Percentiles rank a stretch among this genome's conserved stretches.
Evolutionary conservation across 2,113 vertebrate species (phyloP).

Genomic region (Brachirus orientalis): DNA sequence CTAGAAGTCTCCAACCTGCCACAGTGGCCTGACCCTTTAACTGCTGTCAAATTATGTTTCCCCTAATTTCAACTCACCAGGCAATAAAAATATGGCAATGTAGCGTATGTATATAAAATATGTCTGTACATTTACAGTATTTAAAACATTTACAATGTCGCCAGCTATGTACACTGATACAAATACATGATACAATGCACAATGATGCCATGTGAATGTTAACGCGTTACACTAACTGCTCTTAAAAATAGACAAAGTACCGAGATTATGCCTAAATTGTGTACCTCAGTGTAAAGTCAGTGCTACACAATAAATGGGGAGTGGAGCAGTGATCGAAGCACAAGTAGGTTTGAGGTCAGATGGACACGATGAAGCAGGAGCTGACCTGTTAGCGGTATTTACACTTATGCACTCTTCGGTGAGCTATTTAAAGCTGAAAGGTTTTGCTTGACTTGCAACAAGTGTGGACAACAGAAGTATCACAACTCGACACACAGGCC

Average conservation of each 20-base stretch:
- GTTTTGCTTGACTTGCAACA: slow-evolving; percentile 42
- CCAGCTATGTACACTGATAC: slow-evolving; percentile 61
- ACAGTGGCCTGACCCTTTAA: slow-evolving; percentile 31
- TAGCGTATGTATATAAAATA: slow-evolving; percentile 83
- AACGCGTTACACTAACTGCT: slow-evolving; percentile 33
- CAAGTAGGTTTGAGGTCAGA: slow-evolving; percentile 28
- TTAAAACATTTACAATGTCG: slow-evolving; percentile 83
- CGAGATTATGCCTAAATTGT: slow-evolving; percentile 24
- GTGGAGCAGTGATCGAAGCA: slow-evolving; percentile 28
- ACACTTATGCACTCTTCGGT: slow-evolving; percentile 66
- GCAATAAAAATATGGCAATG: slow-evolving; percentile 83
- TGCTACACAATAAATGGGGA: slow-evolving; percentile 49
- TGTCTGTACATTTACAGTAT: slow-evolving; percentile 85
- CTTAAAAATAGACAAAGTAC: slow-evolving; percentile 52
- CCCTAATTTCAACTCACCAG: slow-evolving; percentile 50
- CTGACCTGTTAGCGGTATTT: slow-evolving; percentile 62
- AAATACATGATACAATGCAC: no score
- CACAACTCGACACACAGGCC: background rate
- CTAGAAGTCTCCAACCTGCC: slow-evolving; percentile 33
- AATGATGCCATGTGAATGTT: slow-evolving; percentile 18
- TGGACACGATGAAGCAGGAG: slow-evolving; percentile 35
- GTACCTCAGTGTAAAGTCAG: slow-evolving; percentile 57
- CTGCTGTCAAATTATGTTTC: slow-evolving; percentile 43
- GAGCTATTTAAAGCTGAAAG: slow-evolving; percentile 61
- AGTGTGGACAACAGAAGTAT: slow-evolving; percentile 11